Evolutionary conservation across 1,140 invertebrate genomes (phyloP), one percentile per base, ranked within the genome.

Genomic region (Drosophila hydei): DNA sequence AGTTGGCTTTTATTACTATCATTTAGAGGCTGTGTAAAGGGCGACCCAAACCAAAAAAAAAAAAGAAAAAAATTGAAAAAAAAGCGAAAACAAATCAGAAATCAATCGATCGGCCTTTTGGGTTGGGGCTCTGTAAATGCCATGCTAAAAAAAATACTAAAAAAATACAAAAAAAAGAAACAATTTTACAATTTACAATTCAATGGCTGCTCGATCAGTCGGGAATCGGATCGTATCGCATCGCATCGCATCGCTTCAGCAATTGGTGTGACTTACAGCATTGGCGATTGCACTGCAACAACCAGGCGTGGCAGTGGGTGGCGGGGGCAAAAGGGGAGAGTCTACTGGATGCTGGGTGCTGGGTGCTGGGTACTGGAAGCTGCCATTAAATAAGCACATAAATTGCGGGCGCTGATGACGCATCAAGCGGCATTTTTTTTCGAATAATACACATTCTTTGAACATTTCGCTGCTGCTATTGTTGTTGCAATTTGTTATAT

Each of bases 1-100:
- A 55, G 61, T 48, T 63, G 64, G 40, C 73, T 75, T 75, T 84
- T 75, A 83, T 83, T 83, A 75, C 79, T 75, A 67, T 84, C 45
- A 42, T 84, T 83, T 78, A 72, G 72, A 72, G 48, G 18, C 70
- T 42, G 43, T 48, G 12, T 62, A 61, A 75, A 84, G 75, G 79
- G 79, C 71, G 72, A 72, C 56, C 61, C 50, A 75, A 42, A 42
- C 48, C 67, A 71, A 36, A n/a, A 48, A 36, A 27, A 11, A 43
- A 16, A 47, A 43, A 19, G 18, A 36, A 40, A n/a, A 42, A 12
- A 54, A 33, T 61, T 27, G 23, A 14, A 45, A 27, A 21, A n/a
- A 58, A 60, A 16, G 56, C 18, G 48, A 72, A 77, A 72, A 14
- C 64, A 64, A 45, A 55, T 55, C 27, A 38, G 52, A 75, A 80